A percentile compares a stretch with the other conserved stretches of the same genome.
Conservation (phyloP, 1,140 invertebrate species). For the Nixonia krombeini region DNA sequence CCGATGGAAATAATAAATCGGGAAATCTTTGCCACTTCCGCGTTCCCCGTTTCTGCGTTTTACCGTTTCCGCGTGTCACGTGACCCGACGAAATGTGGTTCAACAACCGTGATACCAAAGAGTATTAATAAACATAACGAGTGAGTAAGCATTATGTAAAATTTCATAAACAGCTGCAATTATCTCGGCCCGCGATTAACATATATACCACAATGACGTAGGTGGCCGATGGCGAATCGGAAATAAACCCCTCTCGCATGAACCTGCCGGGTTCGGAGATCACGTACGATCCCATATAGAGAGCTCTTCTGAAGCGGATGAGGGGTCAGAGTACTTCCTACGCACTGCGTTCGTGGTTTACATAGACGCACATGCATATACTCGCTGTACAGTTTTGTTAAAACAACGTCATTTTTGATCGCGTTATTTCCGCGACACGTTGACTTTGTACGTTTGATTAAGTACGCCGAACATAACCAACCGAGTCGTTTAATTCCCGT, state of each 20-base stretch:
- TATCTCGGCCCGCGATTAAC: slow-evolving; percentile 34
- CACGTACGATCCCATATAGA: slow-evolving; percentile 49
- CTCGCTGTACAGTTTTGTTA: slow-evolving; percentile 5
- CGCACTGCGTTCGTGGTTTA: slow-evolving; percentile 33
- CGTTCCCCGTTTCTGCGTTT: too few relatives aligned
- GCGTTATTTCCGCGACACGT: background rate
- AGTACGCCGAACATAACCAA: too few relatives aligned
- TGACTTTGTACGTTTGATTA: background rate
- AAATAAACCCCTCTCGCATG: slow-evolving; percentile 36
- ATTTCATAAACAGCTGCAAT: slow-evolving; percentile 33
- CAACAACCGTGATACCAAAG: too few relatives aligned
- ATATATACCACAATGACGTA: slow-evolving; percentile 36
- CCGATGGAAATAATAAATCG: too few relatives aligned
- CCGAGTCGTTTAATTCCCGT: too few relatives aligned
- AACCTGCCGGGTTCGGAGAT: slow-evolving; percentile 47
- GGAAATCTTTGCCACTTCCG: too few relatives aligned
- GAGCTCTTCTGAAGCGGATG: slow-evolving; percentile 49
- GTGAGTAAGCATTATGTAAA: slow-evolving; percentile 37
- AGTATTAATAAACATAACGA: slow-evolving; percentile 11
- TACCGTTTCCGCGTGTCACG: too few relatives aligned
- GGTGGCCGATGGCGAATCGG: slow-evolving; percentile 41
- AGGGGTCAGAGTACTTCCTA: slow-evolving; percentile 57
- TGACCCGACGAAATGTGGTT: too few relatives aligned
- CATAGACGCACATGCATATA: slow-evolving; percentile 13
- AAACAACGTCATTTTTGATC: slow-evolving; percentile 6